Evolutionary conservation across 2,797 vertebrate species (phyloP).

Genomic region (Decapterus maruadsi): DNA sequence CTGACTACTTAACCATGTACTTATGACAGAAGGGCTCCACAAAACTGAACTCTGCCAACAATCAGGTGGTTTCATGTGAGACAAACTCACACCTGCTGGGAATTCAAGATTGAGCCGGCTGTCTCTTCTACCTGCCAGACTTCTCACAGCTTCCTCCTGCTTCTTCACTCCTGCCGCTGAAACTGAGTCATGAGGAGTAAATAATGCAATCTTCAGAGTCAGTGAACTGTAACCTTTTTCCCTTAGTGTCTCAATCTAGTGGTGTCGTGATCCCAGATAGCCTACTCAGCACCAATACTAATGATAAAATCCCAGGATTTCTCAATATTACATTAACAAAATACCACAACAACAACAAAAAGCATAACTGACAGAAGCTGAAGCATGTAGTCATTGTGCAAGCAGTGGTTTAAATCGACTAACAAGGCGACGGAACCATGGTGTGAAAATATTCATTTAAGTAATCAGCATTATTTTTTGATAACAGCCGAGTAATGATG

Average conservation of each 20-base stretch:
- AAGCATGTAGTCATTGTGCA: too few relatives aligned
- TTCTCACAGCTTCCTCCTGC: constrained; percentile 14
- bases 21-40: constrained; percentile 2
- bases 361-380: too few relatives aligned
- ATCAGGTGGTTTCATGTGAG: constrained; percentile 28
- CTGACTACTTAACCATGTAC: not conserved
- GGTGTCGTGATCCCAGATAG: too few relatives aligned
- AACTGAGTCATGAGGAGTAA: constrained; percentile 19
- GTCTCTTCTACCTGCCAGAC: constrained; percentile 42
- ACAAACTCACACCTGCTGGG: constrained; percentile 51
- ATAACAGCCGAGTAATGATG: too few relatives aligned
- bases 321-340: too few relatives aligned
- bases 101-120: constrained; percentile 42
- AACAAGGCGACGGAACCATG: too few relatives aligned
- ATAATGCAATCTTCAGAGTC: constrained; percentile 22
- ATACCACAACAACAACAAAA: too few relatives aligned
- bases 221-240: constrained; percentile 20
- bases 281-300: too few relatives aligned
- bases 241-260: constrained; percentile 12
- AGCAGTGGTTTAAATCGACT: too few relatives aligned
- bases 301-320: too few relatives aligned
- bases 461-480: too few relatives aligned
- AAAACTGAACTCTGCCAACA: constrained; percentile 33
- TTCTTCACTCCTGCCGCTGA: not conserved
- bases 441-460: too few relatives aligned